These are phyloP conservation scores for Lutraria rhynchaena DNA, from an alignment of 1,140 invertebrate species.

Conservation along the genomic window DNA sequence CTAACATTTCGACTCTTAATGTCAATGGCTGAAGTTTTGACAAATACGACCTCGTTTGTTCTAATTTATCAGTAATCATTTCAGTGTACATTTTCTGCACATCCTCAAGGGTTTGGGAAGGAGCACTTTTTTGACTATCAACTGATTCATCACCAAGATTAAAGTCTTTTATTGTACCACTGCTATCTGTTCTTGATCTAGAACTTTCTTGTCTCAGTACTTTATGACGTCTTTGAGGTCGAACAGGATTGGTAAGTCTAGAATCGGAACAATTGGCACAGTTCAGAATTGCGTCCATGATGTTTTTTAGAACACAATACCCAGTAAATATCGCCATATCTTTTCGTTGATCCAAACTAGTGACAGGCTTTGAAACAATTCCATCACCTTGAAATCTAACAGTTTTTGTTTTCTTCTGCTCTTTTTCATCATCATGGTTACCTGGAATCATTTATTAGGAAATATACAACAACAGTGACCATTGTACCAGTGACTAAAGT, in stretches of 20 bases:
- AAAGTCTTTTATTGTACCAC: background rate
- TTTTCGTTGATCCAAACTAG: conserved; percentile 74
- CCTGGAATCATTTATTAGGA: too few relatives aligned
- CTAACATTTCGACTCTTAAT: conserved; percentile 82
- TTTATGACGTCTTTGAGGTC: conserved; percentile 30
- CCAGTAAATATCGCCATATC: conserved; percentile 78
- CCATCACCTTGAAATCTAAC: conserved; percentile 71
- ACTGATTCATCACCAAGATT: background rate
- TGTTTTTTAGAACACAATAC: conserved; percentile 78
- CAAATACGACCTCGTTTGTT: conserved; percentile 71
- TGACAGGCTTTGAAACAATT: conserved; percentile 16
- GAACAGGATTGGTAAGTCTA: conserved; percentile 71
- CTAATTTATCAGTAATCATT: conserved; percentile 72
- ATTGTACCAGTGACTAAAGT: too few relatives aligned
- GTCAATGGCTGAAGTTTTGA: conserved; percentile 78
- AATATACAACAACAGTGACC: too few relatives aligned
- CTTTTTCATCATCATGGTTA: conserved; percentile 12
- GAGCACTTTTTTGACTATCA: background rate
- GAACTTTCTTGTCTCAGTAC: background rate
- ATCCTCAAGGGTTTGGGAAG: conserved; percentile 14
- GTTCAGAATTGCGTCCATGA: conserved; percentile 77
- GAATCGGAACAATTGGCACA: conserved; percentile 71
- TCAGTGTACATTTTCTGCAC: conserved; percentile 72
- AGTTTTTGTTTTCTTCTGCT: conserved; percentile 67
- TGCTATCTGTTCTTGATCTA: too few relatives aligned